Base-by-base conservation (phyloP, 2,113 vertebrate species). In the Dipodomys spectabilis region DNA sequence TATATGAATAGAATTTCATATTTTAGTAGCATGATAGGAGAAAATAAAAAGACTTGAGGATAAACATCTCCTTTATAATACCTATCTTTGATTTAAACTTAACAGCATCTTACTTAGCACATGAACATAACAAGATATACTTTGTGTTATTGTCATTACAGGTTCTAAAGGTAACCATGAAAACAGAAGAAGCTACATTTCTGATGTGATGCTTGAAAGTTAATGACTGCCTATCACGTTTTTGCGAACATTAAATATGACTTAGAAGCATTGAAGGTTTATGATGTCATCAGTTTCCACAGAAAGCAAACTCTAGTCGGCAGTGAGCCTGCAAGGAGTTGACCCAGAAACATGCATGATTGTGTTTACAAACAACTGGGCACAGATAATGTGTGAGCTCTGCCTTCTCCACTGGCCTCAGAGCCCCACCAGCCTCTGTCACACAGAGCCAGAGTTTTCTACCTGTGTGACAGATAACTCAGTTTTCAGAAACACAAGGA, bases 261-360 rank as follows among this genome's bases (percentile, higher is more conserved):
- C 98, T 97, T 98, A 98, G 96, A 96, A 96, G 97, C 62, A 44
- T 95, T 95, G 95, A 98, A 97, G 96, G 96, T 95, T 97, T 98
- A 99, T 98, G 98, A 99, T 99, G 98, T 99, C 99, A 97, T 98
- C 98, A 88, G 98, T 98, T 97, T 98, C 97, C 74, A 98, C 97
- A 92, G 98, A 98, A 98, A 98, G 95, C 97, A 98, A 86, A 97
- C 98, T 98, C 30, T 98, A 93, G 77, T 98, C 99, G 98, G 96
- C 98, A 89, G 97, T 98, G 49, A 98, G 98, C 97, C 98, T 99
- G 91, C 98, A 98, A 94, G 99, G 98, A 95, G 99, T 99, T 97
- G 99, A 99, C 96, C 99, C 99, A 81, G 99, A 99, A 98, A 99
- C 99, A 91, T 99, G 99, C 98, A 99, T 99, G 99, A 99, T 99